Evolutionary conservation across 2,113 vertebrate genomes (phyloP), one percentile per base, ranked within the genome.

Genomic region (Bucco capensis): DNA sequence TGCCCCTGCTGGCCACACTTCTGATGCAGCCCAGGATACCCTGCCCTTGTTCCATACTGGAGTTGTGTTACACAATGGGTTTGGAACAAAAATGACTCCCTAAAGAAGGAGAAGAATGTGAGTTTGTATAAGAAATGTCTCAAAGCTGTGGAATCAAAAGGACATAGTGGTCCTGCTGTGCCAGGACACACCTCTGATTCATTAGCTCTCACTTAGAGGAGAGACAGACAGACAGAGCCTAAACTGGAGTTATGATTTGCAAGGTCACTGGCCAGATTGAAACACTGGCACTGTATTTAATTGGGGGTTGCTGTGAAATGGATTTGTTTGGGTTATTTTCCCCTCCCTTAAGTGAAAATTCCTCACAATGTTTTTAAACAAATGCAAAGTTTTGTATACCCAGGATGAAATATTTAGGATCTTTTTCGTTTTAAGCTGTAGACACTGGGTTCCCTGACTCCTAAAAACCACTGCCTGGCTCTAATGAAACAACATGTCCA

Each of bases 221-320:
- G 86, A 92, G 86, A 85, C 49, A 93, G 83, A 64, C 38, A 82
- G 38, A 75, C 79, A 83, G 76, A 61, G 49, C 82, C 60, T 86
- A 76, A 79, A 73, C 21, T 56, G 54, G 81, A 95, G 79, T 94
- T 95, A 91, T 11, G 92, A 66, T 94, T 91, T 88, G 77, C 94
- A 91, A 91, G 95, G 91, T 94, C 83, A 73, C 17, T 88, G 75
- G 82, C 78, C 85, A 89, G 50, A 62, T 13, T 85, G 71, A 61
- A 89, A 91, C 76, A 53, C 54, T 92, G 82, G 84, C 84, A 87
- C 38, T 42, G 30, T 25, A 7, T 84, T 87, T 91, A 70, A 64
- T 47, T 71, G 42, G 60, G 71, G 42, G 79, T 89, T 89, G 50
- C 75, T 80, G n/a, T 62, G 85, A 92, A 91, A 94, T 70, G 47